A percentile compares a stretch with the other conserved stretches of the same genome.
These are phyloP conservation scores for Loripinus fragilis DNA, from an alignment of 2,888 invertebrate species.

Conservation along the genomic window DNA sequence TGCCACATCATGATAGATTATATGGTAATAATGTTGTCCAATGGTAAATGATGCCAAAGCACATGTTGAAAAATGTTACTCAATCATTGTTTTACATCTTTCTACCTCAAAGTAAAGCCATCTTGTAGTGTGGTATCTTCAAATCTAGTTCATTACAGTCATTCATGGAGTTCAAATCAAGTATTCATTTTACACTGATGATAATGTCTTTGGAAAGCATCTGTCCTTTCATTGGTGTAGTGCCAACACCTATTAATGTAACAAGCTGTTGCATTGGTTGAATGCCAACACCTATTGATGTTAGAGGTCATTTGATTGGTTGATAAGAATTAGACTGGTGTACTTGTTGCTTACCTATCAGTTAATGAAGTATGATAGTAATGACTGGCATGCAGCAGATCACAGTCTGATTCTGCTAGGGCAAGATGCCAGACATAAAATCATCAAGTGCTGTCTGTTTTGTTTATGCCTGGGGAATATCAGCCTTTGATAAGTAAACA, in stretches of 20 bases:
- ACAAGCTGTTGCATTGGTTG: conserved; percentile 14
- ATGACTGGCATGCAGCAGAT: conserved; percentile 17
- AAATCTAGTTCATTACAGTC: conserved; percentile 17
- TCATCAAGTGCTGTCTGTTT: conserved; percentile 17
- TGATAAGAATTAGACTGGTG: conserved; percentile 17
- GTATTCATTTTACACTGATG: conserved; percentile 16
- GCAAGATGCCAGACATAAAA: conserved; percentile 16
- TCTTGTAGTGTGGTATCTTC: background rate
- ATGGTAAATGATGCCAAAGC: too few relatives aligned
- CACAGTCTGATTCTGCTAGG: conserved; percentile 21
- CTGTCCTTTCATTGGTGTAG: background rate
- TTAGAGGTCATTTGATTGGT: conserved; percentile 22
- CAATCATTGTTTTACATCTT: too few relatives aligned
- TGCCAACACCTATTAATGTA: conserved; percentile 7
- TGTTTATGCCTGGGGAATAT: conserved; percentile 4
- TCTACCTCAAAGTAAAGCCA: too few relatives aligned
- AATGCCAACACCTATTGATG: conserved; percentile 16
- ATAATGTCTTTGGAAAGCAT: conserved; percentile 5
- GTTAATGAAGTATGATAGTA: conserved; percentile 19
- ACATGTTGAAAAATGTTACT: too few relatives aligned
- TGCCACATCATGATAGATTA: too few relatives aligned
- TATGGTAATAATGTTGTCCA: too few relatives aligned
- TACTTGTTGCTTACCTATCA: conserved; percentile 1
- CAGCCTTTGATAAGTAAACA: background rate
- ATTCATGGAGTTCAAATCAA: conserved; percentile 18